Conservation (phyloP, 64 coral and sea anemone genomes). For the Anthopleura sola region DNA sequence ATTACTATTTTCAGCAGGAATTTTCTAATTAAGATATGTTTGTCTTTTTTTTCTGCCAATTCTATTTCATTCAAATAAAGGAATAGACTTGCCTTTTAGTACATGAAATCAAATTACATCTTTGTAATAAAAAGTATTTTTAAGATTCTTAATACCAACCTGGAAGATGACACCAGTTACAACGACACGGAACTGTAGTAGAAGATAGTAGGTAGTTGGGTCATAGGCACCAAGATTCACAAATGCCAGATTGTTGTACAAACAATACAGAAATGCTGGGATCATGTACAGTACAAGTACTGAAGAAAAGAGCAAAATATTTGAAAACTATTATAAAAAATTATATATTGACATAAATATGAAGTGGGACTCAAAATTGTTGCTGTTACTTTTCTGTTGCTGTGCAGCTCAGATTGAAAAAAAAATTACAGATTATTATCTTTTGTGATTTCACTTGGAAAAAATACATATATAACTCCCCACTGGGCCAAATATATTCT, state of each 20-base stretch:
- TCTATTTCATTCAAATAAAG: background rate
- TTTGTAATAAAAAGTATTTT: background rate
- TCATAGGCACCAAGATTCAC: constrained; percentile 91
- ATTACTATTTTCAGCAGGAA: background rate
- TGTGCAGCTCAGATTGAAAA: too few relatives aligned
- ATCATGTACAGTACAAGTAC: constrained; percentile 88
- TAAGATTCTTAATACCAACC: constrained; percentile 32
- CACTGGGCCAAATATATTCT: too few relatives aligned
- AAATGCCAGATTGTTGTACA: constrained; percentile 98
- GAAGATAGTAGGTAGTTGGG: constrained; percentile 87
- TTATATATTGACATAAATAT: too few relatives aligned
- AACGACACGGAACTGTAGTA: constrained; percentile 96
- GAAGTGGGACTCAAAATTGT: too few relatives aligned
- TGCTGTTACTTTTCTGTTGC: too few relatives aligned
- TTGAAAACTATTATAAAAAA: too few relatives aligned
- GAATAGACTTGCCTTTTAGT: background rate
- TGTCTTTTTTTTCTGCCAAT: background rate
- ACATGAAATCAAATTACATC: background rate
- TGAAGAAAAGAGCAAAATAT: constrained; percentile 26
- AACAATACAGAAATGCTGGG: constrained; percentile 88
- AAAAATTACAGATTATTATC: too few relatives aligned
- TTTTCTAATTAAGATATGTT: background rate
- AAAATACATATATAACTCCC: too few relatives aligned
- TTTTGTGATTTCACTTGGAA: too few relatives aligned
- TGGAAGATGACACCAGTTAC: constrained; percentile 94